A percentile compares a stretch with the other conserved stretches of the same genome.
Conservation (phyloP, 2,113 vertebrate genomes). For the Scomber scombrus region DNA sequence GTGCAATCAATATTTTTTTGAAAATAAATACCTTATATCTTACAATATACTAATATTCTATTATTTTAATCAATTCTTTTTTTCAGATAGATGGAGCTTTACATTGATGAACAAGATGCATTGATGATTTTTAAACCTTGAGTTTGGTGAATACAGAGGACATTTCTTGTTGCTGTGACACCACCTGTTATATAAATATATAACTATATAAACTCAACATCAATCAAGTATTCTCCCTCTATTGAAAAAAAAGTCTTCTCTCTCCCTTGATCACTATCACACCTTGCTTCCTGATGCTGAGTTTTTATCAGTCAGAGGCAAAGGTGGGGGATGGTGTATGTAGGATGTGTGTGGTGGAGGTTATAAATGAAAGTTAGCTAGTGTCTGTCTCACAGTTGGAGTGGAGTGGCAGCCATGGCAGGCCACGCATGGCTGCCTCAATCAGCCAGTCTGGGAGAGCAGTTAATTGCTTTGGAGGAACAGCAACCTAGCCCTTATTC, state of each 20-base stretch:
- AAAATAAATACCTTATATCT: no score
- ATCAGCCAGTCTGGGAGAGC: slow-evolving; percentile 76
- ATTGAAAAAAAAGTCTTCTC: neutral
- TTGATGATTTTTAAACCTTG: neutral
- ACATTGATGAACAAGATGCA: no score
- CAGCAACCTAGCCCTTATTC: slow-evolving; percentile 67
- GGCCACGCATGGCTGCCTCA: slow-evolving; percentile 73
- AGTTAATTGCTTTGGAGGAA: slow-evolving; percentile 82
- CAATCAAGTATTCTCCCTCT: neutral
- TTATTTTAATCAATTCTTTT: neutral
- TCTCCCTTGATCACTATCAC: neutral
- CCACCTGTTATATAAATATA: no score
- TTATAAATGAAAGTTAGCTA: slow-evolving; percentile 41
- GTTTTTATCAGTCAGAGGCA: neutral
- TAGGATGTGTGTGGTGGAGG: neutral
- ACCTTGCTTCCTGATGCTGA: neutral
- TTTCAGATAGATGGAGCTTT: no score
- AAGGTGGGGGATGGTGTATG: neutral
- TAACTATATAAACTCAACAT: no score
- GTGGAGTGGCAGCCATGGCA: slow-evolving; percentile 51
- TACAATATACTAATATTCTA: no score
- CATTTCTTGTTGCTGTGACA: no score
- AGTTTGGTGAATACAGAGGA: no score
- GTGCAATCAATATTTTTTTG: no score
- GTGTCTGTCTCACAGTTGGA: slow-evolving; percentile 35